Evolutionary conservation across 1,140 invertebrate species (phyloP).

Genomic region (Aphidius ervi): DNA sequence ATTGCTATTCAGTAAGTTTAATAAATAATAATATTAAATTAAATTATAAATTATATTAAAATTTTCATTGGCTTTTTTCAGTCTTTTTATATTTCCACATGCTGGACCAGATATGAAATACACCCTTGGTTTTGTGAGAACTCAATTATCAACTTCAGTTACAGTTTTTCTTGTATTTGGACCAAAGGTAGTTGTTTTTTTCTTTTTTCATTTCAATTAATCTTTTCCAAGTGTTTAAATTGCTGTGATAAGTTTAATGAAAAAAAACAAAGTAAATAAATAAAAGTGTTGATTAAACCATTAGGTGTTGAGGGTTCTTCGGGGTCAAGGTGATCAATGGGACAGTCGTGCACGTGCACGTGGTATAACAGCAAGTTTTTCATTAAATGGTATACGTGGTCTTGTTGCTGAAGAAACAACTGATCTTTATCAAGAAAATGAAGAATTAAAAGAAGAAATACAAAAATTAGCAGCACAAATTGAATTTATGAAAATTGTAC

Average conservation of each 20-base stretch:
- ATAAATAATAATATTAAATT: slow-evolving; percentile 31
- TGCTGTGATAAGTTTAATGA: background rate
- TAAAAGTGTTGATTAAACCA: slow-evolving; percentile 2
- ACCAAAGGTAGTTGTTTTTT: slow-evolving; percentile 64
- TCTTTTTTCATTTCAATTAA: background rate
- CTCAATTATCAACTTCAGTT: slow-evolving; percentile 80
- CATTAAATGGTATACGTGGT: slow-evolving; percentile 73
- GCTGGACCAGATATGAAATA: slow-evolving; percentile 88
- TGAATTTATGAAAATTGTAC: slow-evolving; percentile 88
- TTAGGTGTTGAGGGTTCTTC: slow-evolving; percentile 70
- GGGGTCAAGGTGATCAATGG: slow-evolving; percentile 82
- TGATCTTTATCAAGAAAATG: slow-evolving; percentile 84
- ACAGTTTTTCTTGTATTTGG: slow-evolving; percentile 82
- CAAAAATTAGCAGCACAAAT: slow-evolving; percentile 87
- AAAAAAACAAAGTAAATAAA: background rate
- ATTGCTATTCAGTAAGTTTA: slow-evolving; percentile 81
- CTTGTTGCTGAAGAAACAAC: slow-evolving; percentile 74
- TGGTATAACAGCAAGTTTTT: slow-evolving; percentile 79
- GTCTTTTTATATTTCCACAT: slow-evolving; percentile 76
- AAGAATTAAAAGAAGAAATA: slow-evolving; percentile 86
- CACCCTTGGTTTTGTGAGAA: slow-evolving; percentile 78
- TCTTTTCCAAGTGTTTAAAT: background rate
- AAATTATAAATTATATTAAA: slow-evolving; percentile 3
- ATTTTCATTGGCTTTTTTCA: slow-evolving; percentile 48
- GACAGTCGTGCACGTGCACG: slow-evolving; percentile 73